A percentile compares a stretch with the other conserved stretches of the same genome.
Conservation (phyloP, 2,888 invertebrate species). For the Bombylius discolor region DNA sequence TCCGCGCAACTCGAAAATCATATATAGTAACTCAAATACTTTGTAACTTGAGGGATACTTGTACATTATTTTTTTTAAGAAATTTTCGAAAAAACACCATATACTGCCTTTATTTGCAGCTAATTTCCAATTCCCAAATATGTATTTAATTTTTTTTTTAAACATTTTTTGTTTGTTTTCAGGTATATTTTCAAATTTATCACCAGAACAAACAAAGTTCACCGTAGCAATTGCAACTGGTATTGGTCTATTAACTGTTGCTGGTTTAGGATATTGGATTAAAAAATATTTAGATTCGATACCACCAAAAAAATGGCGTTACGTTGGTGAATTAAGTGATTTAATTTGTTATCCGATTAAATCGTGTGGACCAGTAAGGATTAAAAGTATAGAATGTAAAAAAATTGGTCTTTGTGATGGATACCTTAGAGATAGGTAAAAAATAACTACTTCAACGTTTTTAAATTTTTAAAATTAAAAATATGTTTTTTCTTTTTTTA, state of each 20-base stretch:
- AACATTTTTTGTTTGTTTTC: neutral
- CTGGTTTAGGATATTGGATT: constrained; percentile 12
- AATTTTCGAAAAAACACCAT: no score
- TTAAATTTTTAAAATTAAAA: neutral
- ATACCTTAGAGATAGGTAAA: constrained; percentile 43
- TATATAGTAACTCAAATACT: no score
- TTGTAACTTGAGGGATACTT: no score
- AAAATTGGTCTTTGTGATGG: constrained; percentile 42
- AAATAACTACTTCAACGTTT: neutral
- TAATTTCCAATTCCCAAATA: no score
- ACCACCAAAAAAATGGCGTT: constrained; percentile 36
- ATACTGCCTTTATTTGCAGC: no score
- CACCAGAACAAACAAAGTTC: constrained; percentile 3
- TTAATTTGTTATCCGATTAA: constrained; percentile 46
- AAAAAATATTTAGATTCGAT: constrained; percentile 10
- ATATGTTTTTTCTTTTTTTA: neutral
- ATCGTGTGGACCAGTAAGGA: constrained; percentile 41
- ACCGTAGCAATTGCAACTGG: constrained; percentile 12
- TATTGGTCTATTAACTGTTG: constrained; percentile 15
- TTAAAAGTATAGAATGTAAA: constrained; percentile 41
- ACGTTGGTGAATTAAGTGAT: constrained; percentile 44
- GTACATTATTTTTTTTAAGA: no score
- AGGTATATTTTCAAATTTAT: constrained; percentile 3
- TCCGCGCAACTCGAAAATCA: no score
- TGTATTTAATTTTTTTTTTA: neutral